Evolutionary conservation across 2,888 invertebrate species (phyloP), one percentile per base, ranked within the genome.

Genomic region (Eristalinus aeneus): DNA sequence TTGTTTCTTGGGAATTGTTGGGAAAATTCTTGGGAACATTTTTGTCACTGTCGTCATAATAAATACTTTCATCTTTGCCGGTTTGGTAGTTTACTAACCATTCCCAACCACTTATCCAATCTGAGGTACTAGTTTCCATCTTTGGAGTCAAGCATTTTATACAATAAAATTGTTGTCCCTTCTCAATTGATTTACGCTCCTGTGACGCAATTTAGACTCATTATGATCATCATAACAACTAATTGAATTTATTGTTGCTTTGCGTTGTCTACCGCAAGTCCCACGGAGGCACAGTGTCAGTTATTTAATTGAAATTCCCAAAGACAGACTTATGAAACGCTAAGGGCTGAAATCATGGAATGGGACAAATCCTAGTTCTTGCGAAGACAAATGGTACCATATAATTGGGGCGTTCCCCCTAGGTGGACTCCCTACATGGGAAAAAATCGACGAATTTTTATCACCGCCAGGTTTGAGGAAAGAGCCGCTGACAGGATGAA

Each of bases 341-440:
- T 68, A 81, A 85, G 76, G 85, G 85, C 76, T 85, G 61, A 53
- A 56, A 20, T 23, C 22, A 22, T 10, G 23, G 22, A 56, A n/a
- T 39, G 39, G 56, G 79, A 79, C 74, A 74, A 75, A 79, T 80
- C 72, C 67, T 72, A 80, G 80, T 65, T 58, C 46, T 72, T 65
- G 75, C 23, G 72, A 79, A 76, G 85, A 85, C 80, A 85, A 85
- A 85, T 81, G 85, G 73, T 58, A n/a, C n/a, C n/a, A n/a, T n/a
- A 85, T 85, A 85, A 85, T 85, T 85, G 85, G 76, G 64, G 80
- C 73, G 56, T 61, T 73, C 53, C 64, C 68, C 54, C 22, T 73
- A 85, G 85, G 85, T 85, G 69, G 56, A 63, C 39, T 23, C 56
- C 22, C 23, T 12, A 27, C 11, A 27, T 56, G 23, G 56, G 23